Base-by-base conservation (phyloP, 2,797 vertebrate species). In the Threskiornis aethiopicus region DNA sequence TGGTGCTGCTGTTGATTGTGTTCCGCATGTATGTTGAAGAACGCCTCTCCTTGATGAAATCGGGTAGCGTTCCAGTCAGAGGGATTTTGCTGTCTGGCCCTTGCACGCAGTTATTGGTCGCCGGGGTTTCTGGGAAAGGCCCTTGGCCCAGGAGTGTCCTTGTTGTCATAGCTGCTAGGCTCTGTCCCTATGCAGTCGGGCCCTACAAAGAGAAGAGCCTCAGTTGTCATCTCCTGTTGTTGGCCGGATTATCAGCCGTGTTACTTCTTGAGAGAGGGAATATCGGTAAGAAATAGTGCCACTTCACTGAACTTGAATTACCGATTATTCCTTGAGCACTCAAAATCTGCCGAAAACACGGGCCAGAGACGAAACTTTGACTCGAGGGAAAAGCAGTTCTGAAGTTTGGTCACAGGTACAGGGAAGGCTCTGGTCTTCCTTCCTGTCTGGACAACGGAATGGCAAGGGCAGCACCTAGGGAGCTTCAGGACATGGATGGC, bases 371-470 rank as follows among this genome's bases (percentile, higher is more conserved):
- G 49, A 11, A 89, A 61, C 29, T 58, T 31, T 19, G 42, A 41
- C 65, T 66, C 0, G 1, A 76, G 47, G 47, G 31, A 59, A 77
- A 42, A 0, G 1, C 12, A 46, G 0, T 61, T 71, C 5, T 7
- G 16, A 31, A 65, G 25, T 57, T 55, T 6, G 11, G 33, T 65
- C 8, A 8, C 22, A 35, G 46, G 29, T 29, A 10, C 21, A 13
- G 41, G 7, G 18, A 51, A 66, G 37, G 4, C 33, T 17, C 4
- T 37, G 8, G 10, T 54, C 24, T 44, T 65, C 33, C 17, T 39
- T 42, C 26, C n/a, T 52, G 13, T 37, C 18, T 24, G 3, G 5
- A 16, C 16, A 39, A 39, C 22, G n/a, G 39, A 29, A 67, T 5
- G 39, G 26, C 59, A 37, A 24, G 28, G 39, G 59, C 72, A 35